A percentile compares a stretch with the other conserved stretches of the same genome.
These are phyloP conservation scores for Nyctibius grandis DNA, from an alignment of 2,797 vertebrate species.

Conservation along the genomic window DNA sequence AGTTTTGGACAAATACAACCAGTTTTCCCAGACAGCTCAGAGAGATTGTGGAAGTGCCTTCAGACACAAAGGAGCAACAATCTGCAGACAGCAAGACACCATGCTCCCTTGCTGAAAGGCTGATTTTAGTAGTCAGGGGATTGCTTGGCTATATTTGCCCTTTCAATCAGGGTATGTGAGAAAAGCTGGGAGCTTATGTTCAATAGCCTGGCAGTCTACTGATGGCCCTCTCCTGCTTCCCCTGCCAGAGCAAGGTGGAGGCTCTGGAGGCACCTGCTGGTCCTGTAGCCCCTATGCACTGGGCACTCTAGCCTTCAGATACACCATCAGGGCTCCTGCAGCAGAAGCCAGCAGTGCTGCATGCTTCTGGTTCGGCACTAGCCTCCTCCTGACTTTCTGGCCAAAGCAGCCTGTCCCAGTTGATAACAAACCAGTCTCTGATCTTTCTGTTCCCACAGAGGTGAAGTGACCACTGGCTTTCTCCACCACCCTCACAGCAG, in stretches of 20 bases:
- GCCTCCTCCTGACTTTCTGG: background rate
- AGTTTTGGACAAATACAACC: background rate
- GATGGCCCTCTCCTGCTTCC: background rate
- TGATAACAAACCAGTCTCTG: background rate
- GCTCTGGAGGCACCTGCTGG: background rate
- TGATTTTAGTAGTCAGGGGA: background rate
- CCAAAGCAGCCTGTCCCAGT: background rate
- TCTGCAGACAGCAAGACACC: background rate
- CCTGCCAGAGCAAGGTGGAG: rapidly evolving
- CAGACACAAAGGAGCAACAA: background rate
- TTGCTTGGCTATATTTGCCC: background rate
- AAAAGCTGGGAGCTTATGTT: background rate
- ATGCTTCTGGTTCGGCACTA: background rate
- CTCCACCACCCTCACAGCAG: background rate
- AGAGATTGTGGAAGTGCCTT: background rate
- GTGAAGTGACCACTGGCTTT: rapidly evolving
- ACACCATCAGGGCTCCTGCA: background rate
- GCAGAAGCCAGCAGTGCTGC: background rate
- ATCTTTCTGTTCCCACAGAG: background rate
- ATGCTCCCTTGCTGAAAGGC: background rate
- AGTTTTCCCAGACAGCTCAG: background rate
- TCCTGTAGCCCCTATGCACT: rapidly evolving
- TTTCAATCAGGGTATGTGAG: background rate
- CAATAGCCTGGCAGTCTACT: background rate
- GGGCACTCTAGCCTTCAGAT: background rate